A percentile compares a stretch with the other conserved stretches of the same genome.
phyloP scores from a whole-genome alignment of 1,140 invertebrate species.

The Leptinotarsa texana region DNA sequence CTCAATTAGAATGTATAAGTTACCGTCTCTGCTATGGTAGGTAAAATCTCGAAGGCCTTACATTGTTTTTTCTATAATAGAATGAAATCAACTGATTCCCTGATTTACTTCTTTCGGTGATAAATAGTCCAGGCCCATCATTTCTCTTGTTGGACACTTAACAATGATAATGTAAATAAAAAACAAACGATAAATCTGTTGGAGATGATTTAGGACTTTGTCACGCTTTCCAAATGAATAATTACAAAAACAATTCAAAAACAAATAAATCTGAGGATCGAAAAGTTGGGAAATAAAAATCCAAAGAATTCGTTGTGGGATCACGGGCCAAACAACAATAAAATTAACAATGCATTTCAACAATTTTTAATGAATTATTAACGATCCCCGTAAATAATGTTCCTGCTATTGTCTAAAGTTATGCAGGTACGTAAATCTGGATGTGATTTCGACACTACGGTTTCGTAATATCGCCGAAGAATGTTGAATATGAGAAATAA shows the following conservation, averaged over 20 bases:
- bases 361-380: slow-evolving; percentile 6
- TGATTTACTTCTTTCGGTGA: no score
- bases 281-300: slow-evolving; percentile 1
- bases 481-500: slow-evolving; percentile 18
- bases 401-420: neutral
- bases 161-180: no score
- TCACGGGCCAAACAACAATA: neutral
- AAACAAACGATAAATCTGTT: neutral
- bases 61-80: no score
- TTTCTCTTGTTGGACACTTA: no score
- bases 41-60: no score
- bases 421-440: slow-evolving; percentile 5
- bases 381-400: neutral
- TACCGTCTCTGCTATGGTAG: no score
- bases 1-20: no score
- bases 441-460: neutral
- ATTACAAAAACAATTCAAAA: neutral
- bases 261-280: neutral
- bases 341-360: neutral
- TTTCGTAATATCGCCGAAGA: slow-evolving; percentile 15
- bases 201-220: neutral
- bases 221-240: neutral
- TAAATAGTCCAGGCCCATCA: no score
- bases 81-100: no score
- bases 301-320: neutral